Percentiles rank a stretch among this genome's conserved stretches.
Conservation (phyloP, 2,113 vertebrate genomes). For the Micronycteris hirsuta region DNA sequence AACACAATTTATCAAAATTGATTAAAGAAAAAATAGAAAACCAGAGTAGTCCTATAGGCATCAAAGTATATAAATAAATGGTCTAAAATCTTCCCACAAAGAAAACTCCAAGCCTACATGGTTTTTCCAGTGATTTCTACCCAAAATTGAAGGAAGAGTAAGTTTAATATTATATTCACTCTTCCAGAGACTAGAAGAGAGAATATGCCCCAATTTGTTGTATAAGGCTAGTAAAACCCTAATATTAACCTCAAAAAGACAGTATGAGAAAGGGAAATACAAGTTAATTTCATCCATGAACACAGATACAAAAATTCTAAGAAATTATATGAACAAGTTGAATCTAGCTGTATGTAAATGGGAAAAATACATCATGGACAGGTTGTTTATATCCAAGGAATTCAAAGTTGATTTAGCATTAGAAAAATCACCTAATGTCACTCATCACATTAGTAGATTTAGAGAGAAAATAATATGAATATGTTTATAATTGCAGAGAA, state of each 20-base stretch:
- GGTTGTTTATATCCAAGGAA: neutral
- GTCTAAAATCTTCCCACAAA: constrained; percentile 37
- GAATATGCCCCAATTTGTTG: neutral
- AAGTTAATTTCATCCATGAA: neutral
- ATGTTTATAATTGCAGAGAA: neutral
- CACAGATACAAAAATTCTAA: neutral
- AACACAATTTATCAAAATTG: constrained; percentile 8
- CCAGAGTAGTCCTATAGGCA: neutral
- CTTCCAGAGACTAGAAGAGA: neutral
- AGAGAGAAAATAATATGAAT: neutral
- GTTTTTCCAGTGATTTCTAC: constrained; percentile 21
- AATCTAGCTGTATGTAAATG: neutral
- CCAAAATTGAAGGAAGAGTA: neutral
- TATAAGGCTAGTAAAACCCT: neutral
- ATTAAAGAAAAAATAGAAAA: constrained; percentile 23
- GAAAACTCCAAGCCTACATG: constrained; percentile 6
- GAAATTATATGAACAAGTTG: constrained; percentile 24
- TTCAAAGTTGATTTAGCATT: too few relatives aligned
- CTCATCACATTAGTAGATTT: neutral
- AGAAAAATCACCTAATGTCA: constrained; percentile 5
- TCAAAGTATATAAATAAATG: neutral
- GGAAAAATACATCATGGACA: constrained; percentile 21
- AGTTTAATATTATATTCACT: constrained; percentile 2
- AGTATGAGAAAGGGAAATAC: neutral
- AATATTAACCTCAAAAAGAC: neutral